Evolutionary conservation across 2,888 invertebrate species (phyloP).

Genomic region (Ellobium chinense): DNA sequence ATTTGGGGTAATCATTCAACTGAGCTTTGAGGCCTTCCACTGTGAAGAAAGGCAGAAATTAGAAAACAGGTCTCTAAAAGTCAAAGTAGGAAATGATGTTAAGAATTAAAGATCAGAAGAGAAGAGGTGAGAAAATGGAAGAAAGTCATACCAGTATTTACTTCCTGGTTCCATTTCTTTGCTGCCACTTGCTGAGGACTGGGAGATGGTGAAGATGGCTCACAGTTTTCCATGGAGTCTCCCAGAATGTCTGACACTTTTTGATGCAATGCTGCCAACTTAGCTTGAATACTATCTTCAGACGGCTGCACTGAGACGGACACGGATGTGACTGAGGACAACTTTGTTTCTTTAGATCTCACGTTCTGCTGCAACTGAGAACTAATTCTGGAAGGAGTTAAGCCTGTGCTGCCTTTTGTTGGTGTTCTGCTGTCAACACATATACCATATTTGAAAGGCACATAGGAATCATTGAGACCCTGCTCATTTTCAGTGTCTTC

Average conservation of each 20-base stretch:
- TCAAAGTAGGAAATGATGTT: no score
- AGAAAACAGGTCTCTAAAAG: no score
- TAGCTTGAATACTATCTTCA: neutral
- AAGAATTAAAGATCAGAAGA: no score
- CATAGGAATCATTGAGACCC: constrained; percentile 9
- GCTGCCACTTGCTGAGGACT: no score
- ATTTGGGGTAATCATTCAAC: no score
- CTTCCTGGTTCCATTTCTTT: no score
- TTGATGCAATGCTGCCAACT: constrained; percentile 20
- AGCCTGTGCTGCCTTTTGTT: neutral
- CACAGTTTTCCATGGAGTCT: neutral
- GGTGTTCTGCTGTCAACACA: constrained; percentile 17
- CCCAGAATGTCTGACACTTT: constrained; percentile 2
- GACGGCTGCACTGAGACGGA: neutral
- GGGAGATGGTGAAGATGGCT: no score
- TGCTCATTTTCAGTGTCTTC: neutral
- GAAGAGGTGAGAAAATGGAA: no score
- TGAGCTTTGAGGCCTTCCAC: no score
- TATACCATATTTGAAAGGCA: constrained; percentile 23
- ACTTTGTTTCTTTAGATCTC: neutral
- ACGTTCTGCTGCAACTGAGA: neutral
- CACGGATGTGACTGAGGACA: neutral
- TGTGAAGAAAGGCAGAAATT: no score
- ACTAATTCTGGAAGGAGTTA: neutral
- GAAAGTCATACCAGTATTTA: no score